A percentile compares a stretch with the other conserved stretches of the same genome.
phyloP scores from a whole-genome alignment of 2,797 vertebrate species.

The Danionella dracula region DNA sequence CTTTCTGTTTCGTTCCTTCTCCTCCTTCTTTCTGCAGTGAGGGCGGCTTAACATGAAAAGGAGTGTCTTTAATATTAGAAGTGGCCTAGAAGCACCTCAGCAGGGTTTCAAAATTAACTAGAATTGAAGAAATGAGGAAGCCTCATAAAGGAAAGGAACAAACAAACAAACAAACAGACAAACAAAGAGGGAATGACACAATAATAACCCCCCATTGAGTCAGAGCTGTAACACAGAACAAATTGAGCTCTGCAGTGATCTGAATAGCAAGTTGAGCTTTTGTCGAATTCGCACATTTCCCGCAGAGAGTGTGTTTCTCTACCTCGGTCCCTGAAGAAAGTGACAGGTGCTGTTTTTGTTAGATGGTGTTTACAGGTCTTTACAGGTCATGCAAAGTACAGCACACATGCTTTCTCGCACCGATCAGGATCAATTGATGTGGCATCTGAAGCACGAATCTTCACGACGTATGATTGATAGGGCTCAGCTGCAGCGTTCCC shows the following conservation, averaged over 20 bases:
- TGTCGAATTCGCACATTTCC: constrained; percentile 5
- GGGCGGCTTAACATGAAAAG: constrained; percentile 20
- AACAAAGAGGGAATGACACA: constrained; percentile 7
- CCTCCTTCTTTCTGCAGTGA: background rate
- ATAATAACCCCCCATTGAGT: constrained; percentile 18
- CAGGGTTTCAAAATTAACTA: constrained; percentile 27
- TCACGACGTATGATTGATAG: constrained; percentile 38
- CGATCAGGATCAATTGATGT: constrained; percentile 17
- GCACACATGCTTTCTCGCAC: background rate
- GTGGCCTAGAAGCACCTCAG: constrained; percentile 19
- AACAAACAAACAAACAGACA: constrained; percentile 27
- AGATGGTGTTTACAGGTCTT: constrained; percentile 22
- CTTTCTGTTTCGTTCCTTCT: background rate
- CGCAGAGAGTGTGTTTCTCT: background rate
- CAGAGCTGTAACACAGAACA: background rate
- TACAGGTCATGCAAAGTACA: constrained; percentile 27
- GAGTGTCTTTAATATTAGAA: constrained; percentile 28
- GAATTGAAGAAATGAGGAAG: constrained; percentile 8
- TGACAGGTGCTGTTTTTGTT: constrained; percentile 26
- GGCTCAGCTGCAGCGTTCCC: constrained; percentile 27
- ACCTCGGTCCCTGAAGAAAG: background rate
- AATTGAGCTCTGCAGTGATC: constrained; percentile 25
- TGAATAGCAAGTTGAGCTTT: constrained; percentile 16
- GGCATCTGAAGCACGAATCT: constrained; percentile 5
- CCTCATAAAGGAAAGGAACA: constrained; percentile 15